Evolutionary conservation across 2,888 invertebrate species (phyloP), one percentile per base, ranked within the genome.

Genomic region (Allophyes oxyacanthae): DNA sequence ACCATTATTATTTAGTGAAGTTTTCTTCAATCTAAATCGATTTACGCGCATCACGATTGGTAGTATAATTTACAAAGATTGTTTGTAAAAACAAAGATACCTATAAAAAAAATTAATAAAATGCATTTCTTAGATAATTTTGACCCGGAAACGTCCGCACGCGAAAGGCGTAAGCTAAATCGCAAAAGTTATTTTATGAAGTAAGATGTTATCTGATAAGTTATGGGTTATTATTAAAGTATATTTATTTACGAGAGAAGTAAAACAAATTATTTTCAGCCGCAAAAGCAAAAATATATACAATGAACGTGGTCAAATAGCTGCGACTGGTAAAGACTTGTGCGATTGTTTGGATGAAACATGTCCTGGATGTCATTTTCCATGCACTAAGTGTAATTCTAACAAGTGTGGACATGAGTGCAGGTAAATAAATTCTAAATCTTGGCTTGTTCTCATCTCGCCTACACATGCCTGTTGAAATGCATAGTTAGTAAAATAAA

Each of bases 311-410:
- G 97, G 97, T 0, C 89, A 95, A 32, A 94, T 96, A 67, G 91
- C 96, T 15, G 88, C 90, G 11, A 95, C 95, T 25, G 96, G 96
- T 1, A 88, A 95, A 69, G 97, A 98, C 88, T 79, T 97, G 9
- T 99, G 99, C 72, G 99, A 99, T 84, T 99, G 98, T 81, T 92
- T 98, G 66, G 95, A 96, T 72, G 94, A 94, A 34, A 91, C 94
- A 9, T 99, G 99, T 77, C 93, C 95, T 0, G 99, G 99, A 0
- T 99, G 99, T 84, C 98, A 98, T 90, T 97, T 96, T 80, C 96
- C 96, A 1, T 98, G 98, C 78, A 84, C 94, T 4, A 96, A 95
- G 82, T 98, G 98, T 79, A 90, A 86, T 14, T 97, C 97, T 0
- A 88, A 88, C 20, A 97, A 97, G 84, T 98, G 98, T 87, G 98